Percentiles rank a stretch among this genome's conserved stretches.
Conservation (phyloP, 1,140 invertebrate genomes). For the Penaeus chinensis region DNA sequence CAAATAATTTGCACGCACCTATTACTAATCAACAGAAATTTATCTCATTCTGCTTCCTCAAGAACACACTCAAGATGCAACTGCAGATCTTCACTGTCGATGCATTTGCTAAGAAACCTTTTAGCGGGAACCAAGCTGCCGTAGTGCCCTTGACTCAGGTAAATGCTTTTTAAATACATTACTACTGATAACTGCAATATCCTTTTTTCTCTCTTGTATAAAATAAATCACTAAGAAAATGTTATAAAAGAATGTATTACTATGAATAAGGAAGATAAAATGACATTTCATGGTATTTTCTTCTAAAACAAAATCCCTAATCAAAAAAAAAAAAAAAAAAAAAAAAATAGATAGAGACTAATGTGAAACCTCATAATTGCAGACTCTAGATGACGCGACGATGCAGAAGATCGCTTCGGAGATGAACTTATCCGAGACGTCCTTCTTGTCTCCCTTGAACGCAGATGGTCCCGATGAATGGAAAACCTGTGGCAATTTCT, state of each 20-base stretch:
- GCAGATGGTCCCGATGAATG: conserved; percentile 48
- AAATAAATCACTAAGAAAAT: no score
- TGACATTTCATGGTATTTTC: no score
- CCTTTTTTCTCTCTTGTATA: neutral
- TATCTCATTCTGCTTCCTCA: no score
- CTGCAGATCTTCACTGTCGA: conserved; percentile 70
- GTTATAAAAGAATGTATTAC: no score
- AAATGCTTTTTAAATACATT: neutral
- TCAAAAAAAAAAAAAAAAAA: no score
- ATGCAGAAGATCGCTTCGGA: conserved; percentile 73
- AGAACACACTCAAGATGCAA: neutral
- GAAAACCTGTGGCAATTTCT: conserved; percentile 65
- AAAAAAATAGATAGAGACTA: no score
- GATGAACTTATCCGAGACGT: conserved; percentile 76
- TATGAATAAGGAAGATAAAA: no score
- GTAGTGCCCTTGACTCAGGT: conserved; percentile 68
- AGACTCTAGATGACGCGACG: conserved; percentile 68
- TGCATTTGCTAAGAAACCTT: conserved; percentile 71
- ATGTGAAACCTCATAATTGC: neutral
- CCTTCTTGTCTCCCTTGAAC: conserved; percentile 68
- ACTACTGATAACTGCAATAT: neutral
- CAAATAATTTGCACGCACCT: no score
- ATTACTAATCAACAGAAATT: no score
- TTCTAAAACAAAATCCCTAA: no score
- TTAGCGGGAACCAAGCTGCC: conserved; percentile 73